Conservation (phyloP, 2,797 vertebrate species). For the Corythornis leucogaster region DNA sequence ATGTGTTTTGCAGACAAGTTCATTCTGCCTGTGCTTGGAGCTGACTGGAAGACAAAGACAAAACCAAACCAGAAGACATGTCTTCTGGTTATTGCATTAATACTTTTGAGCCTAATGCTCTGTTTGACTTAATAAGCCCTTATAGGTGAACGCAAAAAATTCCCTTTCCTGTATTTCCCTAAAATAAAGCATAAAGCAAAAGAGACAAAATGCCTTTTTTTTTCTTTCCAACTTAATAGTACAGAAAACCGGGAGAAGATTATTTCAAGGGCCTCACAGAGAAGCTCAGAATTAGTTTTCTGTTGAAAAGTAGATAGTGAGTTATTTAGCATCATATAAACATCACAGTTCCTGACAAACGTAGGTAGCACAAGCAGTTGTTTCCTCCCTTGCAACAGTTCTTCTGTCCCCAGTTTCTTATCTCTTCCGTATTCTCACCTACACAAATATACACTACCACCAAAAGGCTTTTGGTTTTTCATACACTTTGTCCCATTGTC, state of each 20-base stretch:
- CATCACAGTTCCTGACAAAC: not conserved
- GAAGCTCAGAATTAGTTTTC: not conserved
- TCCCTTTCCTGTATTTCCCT: not conserved
- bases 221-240: not conserved
- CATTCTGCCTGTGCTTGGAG: not conserved
- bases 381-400: not conserved
- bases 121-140: not conserved
- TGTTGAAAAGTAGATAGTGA: not conserved
- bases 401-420: not conserved
- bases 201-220: not conserved
- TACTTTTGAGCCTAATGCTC: not conserved
- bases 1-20: not conserved
- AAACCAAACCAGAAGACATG: not conserved
- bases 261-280: not conserved
- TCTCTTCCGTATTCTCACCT: not conserved
- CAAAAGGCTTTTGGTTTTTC: not conserved
- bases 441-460: not conserved
- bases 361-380: not conserved
- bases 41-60: not conserved
- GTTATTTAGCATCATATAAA: not conserved
- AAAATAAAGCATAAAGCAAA: not conserved
- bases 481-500: not conserved
- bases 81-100: no score
- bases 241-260: not conserved
- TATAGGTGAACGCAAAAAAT: not conserved